Base-by-base conservation (phyloP, 2,888 invertebrate species). In the Parnassius glacialis region DNA sequence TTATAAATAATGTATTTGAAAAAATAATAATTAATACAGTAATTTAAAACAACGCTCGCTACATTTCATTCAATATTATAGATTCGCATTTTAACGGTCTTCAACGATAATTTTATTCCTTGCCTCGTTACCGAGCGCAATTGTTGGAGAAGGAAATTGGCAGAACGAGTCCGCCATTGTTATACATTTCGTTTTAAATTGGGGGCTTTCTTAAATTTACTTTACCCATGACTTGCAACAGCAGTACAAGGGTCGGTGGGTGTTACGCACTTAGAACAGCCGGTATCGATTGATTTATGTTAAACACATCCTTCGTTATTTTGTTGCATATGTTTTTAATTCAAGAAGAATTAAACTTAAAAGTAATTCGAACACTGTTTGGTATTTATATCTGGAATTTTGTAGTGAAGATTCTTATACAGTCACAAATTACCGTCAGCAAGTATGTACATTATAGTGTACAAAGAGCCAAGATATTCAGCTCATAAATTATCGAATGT, bases 191-290 rank as follows among this genome's bases (percentile, higher is more conserved):
- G 81, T 81, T 89, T 90, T 87, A 89, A 91, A 90, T 89, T 88
- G 87, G 87, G 90, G 87, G 85, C 85, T 88, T 90, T 88, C 89
- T 90, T 88, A 84, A 88, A 90, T 90, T 90, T 87, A 86, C 88
- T 20, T 20, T 20, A 87, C 85, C 86, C 85, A 84, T 90, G 89
- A 89, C 88, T 90, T 88, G 87, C 87, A 82, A 72, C 74, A 75
- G 74, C 79, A 78, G 83, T 80, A 75, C 63, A 60, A 65, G 75
- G 82, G 79, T 75, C 72, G 71, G 69, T 75, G 66, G 72, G 74
- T 71, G 72, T 72, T 75, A 53, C 61, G 70, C 68, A 75, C 80
- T 61, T 50, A 44, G 44, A 12, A 47, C 52, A 44, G 50, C 48
- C 50, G 34, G 34, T 43, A 64, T 79, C 82, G 79, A 87, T 83